Evolutionary conservation across 2,113 vertebrate species (phyloP).

Genomic region (Ellobius talpinus): DNA sequence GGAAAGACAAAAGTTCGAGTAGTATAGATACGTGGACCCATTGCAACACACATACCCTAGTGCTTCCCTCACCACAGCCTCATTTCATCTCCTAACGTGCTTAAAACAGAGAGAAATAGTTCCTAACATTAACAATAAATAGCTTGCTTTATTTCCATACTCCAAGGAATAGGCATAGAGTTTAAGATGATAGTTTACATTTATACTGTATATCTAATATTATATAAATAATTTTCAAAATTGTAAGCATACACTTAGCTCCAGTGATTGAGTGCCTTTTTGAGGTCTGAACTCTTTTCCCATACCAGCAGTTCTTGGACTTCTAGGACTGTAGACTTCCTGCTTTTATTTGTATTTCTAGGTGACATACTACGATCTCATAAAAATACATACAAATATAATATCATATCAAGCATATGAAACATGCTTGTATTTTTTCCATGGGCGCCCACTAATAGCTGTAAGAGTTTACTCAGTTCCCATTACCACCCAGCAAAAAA

Average conservation of each 20-base stretch:
- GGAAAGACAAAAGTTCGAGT: slow-evolving; percentile 60
- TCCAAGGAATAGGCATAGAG: not conserved
- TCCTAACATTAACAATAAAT: not conserved
- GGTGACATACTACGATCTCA: not conserved
- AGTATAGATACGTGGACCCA: not conserved
- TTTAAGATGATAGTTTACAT: not conserved
- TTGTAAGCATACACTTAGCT: not conserved
- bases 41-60: not conserved
- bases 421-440: not conserved
- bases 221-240: not conserved
- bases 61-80: not conserved
- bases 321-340: not conserved
- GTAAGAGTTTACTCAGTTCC: not conserved
- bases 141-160: not conserved
- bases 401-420: not conserved
- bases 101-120: slow-evolving; percentile 4
- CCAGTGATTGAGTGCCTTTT: not conserved
- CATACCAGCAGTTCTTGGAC: not conserved
- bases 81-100: not conserved
- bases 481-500: not conserved
- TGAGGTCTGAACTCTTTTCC: not conserved
- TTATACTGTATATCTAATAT: not conserved
- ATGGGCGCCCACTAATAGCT: not conserved
- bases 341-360: slow-evolving; percentile 11
- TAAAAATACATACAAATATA: not conserved